Evolutionary conservation across 2,888 invertebrate species (phyloP), one percentile per base, ranked within the genome.

Genomic region (Drosophila melanosoma): DNA sequence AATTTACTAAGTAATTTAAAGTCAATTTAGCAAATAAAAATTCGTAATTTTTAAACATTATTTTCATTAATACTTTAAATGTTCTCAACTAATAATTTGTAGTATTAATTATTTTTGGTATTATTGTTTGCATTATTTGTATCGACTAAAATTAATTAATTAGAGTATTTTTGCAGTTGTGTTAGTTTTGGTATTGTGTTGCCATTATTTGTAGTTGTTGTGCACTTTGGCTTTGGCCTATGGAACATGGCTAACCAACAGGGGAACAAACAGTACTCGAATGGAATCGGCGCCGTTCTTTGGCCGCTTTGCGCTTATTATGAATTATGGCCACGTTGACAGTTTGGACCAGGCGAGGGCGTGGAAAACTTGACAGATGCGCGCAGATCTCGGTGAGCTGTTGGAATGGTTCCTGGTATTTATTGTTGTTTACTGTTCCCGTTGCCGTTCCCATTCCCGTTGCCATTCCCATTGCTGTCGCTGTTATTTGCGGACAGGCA

Each of bases 341-440:
- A 87, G 89, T 87, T 90, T 88, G 76, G 87, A 76, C 74, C 85
- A 70, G 77, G 84, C 84, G 87, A 82, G 84, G 90, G 87, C 90
- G 87, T 87, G 87, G 90, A 87, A 87, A 88, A 90, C 79, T 86
- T 86, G 87, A 87, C 87, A 87, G 87, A 89, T 87, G 90, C 82
- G 83, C 82, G 66, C 80, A 79, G 87, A 87, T 83, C 87, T 76
- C 72, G 49, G 7, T 49, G 32, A 61, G 63, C 45, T 45, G 53
- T 51, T 33, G 52, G 42, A 38, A 74, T 65, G 45, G 78, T 83
- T 70, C 82, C 67, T 78, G 76, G 81, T 78, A 81, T 79, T 79
- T 66, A 52, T 63, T 70, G 54, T 61, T 69, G 73, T 65, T 54
- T 68, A 56, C 33, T 42, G 29, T 52, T 45, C 3, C 35, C 33